Evolutionary conservation across 1,140 invertebrate genomes (phyloP).

Genomic region (Pinna nobilis): DNA sequence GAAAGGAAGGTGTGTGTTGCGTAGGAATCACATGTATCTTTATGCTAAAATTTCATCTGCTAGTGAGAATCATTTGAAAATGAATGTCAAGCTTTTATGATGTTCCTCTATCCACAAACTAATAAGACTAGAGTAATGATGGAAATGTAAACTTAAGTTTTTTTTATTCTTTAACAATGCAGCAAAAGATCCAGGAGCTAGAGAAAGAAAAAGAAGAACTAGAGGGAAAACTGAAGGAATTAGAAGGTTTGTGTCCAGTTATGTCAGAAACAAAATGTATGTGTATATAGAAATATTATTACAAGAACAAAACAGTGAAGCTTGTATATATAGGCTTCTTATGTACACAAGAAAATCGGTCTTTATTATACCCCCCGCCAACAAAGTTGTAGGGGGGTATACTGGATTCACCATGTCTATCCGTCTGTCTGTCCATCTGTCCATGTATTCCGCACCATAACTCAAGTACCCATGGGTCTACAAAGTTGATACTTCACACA

Average conservation of each 20-base stretch:
- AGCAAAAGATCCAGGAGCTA: constrained; percentile 79
- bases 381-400: neutral
- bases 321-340: too few relatives aligned
- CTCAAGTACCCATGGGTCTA: too few relatives aligned
- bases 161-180: constrained; percentile 36
- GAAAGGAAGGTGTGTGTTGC: constrained; percentile 82
- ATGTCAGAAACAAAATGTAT: neutral
- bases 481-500: too few relatives aligned
- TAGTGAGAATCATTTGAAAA: neutral
- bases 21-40: too few relatives aligned
- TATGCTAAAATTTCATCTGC: neutral
- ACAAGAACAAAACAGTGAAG: too few relatives aligned
- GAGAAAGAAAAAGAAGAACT: constrained; percentile 78
- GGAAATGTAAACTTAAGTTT: neutral
- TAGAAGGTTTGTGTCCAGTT: constrained; percentile 53
- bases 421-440: too few relatives aligned
- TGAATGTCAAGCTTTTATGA: neutral
- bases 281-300: too few relatives aligned
- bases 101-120: too few relatives aligned
- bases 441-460: too few relatives aligned
- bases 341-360: too few relatives aligned
- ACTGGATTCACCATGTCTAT: too few relatives aligned
- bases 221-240: constrained; percentile 51
- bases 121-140: constrained; percentile 4
- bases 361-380: too few relatives aligned